Conservation (phyloP, 92 coral and sea anemone species). For the Zoanthus sansibaricus region DNA sequence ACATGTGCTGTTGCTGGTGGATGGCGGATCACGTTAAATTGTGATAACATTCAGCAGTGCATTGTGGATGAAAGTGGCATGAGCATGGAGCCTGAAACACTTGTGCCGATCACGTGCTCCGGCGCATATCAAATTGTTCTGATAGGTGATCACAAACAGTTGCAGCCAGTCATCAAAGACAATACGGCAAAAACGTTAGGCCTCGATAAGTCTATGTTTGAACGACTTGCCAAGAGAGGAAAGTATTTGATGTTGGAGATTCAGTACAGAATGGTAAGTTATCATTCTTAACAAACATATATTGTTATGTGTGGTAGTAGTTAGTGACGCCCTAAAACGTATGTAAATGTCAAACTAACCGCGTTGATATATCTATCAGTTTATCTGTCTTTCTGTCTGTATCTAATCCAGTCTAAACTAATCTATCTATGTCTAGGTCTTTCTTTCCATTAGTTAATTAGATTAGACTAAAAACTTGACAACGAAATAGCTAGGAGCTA, state of each 20-base stretch:
- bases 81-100: constrained; percentile 90
- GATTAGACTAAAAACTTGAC: too few species aligned
- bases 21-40: constrained; percentile 47
- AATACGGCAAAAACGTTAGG: constrained; percentile 73
- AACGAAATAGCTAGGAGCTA: too few species aligned
- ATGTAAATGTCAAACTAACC: too few species aligned
- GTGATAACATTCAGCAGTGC: constrained; percentile 66
- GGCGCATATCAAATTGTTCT: constrained; percentile 80
- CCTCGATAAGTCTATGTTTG: constrained; percentile 82
- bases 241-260: constrained; percentile 63
- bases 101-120: constrained; percentile 85
- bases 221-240: constrained; percentile 67
- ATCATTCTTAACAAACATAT: too few species aligned
- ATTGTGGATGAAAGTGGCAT: constrained; percentile 96
- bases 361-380: too few species aligned
- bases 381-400: too few species aligned
- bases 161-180: constrained; percentile 67
- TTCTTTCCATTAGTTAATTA: too few species aligned
- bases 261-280: constrained; percentile 90
- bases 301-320: too few species aligned
- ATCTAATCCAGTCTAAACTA: too few species aligned
- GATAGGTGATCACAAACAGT: constrained; percentile 69
- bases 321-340: too few species aligned
- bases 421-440: too few species aligned
- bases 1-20: constrained; percentile 79